These are phyloP conservation scores for Apostichopus californicus DNA, from an alignment of 35 echinoderm and acorn worm species.

Conservation along the genomic window DNA sequence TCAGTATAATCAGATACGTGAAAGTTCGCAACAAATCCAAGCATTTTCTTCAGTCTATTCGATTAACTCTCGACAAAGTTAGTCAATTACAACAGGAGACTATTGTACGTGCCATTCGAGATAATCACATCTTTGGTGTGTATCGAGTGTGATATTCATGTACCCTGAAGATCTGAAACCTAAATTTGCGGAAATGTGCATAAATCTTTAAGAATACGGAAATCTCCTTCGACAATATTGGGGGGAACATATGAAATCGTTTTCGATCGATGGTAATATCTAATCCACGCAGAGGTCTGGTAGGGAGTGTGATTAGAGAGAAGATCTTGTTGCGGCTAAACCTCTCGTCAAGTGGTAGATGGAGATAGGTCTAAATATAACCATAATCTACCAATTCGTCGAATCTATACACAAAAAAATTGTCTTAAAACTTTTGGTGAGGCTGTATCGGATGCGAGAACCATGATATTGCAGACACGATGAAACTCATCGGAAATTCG, in stretches of 20 bases:
- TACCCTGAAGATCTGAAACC: constrained; percentile 41
- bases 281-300: constrained; percentile 31
- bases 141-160: constrained; percentile 61
- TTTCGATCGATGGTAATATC: constrained; percentile 3
- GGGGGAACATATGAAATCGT: constrained; percentile 24
- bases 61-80: background rate
- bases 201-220: constrained; percentile 55
- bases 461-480: constrained; percentile 57
- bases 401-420: constrained; percentile 15
- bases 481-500: constrained; percentile 67
- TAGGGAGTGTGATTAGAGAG: constrained; percentile 65
- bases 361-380: constrained; percentile 9
- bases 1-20: background rate
- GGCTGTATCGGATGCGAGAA: constrained; percentile 51
- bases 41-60: background rate
- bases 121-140: background rate
- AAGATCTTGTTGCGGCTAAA: constrained; percentile 46
- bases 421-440: constrained; percentile 63
- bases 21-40: background rate
- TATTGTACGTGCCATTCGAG: background rate
- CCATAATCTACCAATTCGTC: constrained; percentile 52
- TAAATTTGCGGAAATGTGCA: constrained; percentile 35
- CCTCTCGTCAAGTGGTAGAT: constrained; percentile 61
- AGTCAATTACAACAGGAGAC: background rate
- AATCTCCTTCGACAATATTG: background rate